Base-by-base conservation (phyloP, 2,888 invertebrate species). In the Iphiclides podalirius region DNA sequence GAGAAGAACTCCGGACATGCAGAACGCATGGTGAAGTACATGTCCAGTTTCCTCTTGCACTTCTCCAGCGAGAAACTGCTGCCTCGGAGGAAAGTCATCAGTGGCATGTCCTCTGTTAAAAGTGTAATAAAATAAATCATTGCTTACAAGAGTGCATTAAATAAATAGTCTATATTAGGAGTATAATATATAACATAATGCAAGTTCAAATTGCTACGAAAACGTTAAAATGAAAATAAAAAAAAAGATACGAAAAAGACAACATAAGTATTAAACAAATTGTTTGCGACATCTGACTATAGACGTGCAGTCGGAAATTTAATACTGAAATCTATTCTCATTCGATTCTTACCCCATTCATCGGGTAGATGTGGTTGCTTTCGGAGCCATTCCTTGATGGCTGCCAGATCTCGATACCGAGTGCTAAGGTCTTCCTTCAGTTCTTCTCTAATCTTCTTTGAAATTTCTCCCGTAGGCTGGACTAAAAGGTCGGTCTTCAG, bases 21-120 rank as follows among this genome's bases (percentile, higher is more conserved):
- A 1, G 93, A 91, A 40, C 95, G 89, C 94, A 95, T 94, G 0
- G 95, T 95, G 75, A 95, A 95, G 79, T 94, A 95, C 93, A 95
- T 94, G 71, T 96, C 95, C 51, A 96, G 74, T 72, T 95, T 96
- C 61, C 90, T 89, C 13, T 47, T 44, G 63, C 93, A 93, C 69
- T 94, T 94, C 80, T 95, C 95, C 64, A 95, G 69, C 17, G 94
- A 95, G 74, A 94, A 95, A 75, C 94, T 95, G 75, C 94, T 93
- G 33, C 95, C 95, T 23, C 95, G 90, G 31, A 95, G 88, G 75
- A 94, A 95, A 0, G 93, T 94, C 87, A 93, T 90, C 13, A 95
- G 75, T 42, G 93, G 90, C 41, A 87, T 81, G 58, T 93, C 93
- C 73, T 95, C 94, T 94, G 77, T 12, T 49, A 50, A 8, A 41